Percentiles rank a stretch among this genome's conserved stretches.
Evolutionary conservation across 2,797 vertebrate genomes (phyloP).

Genomic region (Gallirallus australis): DNA sequence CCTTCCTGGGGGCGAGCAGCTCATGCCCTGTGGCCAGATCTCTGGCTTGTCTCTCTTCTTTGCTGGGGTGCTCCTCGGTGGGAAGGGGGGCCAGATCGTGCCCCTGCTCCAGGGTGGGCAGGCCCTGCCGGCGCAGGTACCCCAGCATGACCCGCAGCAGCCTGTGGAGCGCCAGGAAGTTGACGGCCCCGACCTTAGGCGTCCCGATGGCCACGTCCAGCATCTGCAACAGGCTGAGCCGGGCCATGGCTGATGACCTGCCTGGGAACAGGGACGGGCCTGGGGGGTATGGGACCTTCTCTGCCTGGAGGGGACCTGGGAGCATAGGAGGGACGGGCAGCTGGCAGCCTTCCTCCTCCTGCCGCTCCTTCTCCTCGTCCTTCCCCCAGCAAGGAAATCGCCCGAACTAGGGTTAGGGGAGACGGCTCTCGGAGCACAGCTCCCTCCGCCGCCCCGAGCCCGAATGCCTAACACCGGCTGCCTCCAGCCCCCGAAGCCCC

Average conservation of each 20-base stretch:
- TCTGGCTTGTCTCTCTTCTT: neutral
- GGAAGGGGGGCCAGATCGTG: neutral
- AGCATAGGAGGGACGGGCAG: neutral
- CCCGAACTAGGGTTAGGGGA: too few relatives aligned
- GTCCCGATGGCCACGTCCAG: constrained; percentile 82
- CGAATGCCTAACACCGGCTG: too few relatives aligned
- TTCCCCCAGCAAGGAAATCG: too few relatives aligned
- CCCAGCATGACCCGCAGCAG: constrained; percentile 82
- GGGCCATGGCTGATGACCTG: neutral
- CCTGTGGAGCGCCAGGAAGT: constrained; percentile 82
- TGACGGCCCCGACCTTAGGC: constrained; percentile 77
- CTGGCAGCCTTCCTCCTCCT: neutral
- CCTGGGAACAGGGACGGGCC: too few relatives aligned
- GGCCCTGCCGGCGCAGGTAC: constrained; percentile 75
- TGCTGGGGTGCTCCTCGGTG: neutral
- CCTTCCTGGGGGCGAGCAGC: neutral
- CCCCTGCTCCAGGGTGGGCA: neutral
- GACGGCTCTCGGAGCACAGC: too few relatives aligned
- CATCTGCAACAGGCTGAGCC: constrained; percentile 78
- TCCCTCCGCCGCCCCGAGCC: too few relatives aligned
- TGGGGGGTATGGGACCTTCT: neutral
- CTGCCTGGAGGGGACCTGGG: too few relatives aligned
- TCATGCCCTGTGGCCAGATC: neutral
- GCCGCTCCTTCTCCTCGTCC: too few relatives aligned
- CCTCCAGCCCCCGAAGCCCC: too few relatives aligned